Conservation (phyloP, 2,888 invertebrate genomes). For the Sialis fuliginosa region DNA sequence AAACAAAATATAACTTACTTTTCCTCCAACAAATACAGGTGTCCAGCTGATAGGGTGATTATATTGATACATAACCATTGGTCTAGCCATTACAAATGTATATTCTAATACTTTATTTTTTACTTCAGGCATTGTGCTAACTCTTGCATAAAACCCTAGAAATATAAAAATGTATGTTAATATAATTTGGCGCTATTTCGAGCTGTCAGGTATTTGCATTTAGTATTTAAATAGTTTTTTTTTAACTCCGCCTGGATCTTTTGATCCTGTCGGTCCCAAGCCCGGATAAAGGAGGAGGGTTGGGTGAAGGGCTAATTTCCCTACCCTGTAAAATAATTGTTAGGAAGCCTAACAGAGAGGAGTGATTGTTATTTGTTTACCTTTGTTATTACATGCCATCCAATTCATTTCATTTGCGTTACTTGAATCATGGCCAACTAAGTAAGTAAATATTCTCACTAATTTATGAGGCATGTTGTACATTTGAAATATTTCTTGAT, state of each 20-base stretch:
- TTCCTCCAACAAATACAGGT: slow-evolving; percentile 72
- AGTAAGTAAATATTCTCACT: slow-evolving; percentile 89
- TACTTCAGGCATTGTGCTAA: slow-evolving; percentile 76
- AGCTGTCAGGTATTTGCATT: no score
- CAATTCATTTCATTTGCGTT: slow-evolving; percentile 72
- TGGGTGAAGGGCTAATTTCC: no score
- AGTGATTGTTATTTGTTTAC: slow-evolving; percentile 26
- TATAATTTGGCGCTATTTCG: no score
- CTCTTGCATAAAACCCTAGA: slow-evolving; percentile 75
- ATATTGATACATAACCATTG: slow-evolving; percentile 86
- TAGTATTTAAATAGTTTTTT: no score
- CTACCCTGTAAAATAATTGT: no score
- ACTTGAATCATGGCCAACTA: slow-evolving; percentile 84
- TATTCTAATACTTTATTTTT: slow-evolving; percentile 86
- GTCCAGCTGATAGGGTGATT: slow-evolving; percentile 93
- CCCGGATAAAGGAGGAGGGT: no score
- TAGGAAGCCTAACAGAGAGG: no score
- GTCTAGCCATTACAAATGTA: slow-evolving; percentile 85
- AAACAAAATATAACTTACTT: slow-evolving; percentile 32
- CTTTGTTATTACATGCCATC: slow-evolving; percentile 97
- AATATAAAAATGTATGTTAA: slow-evolving; percentile 8
- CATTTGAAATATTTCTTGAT: slow-evolving; percentile 41
- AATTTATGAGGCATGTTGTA: slow-evolving; percentile 92
- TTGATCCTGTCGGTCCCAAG: no score
- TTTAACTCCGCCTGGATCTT: background rate